phyloP scores from a whole-genome alignment of 2,888 invertebrate genomes.

The Loripinus fragilis region DNA sequence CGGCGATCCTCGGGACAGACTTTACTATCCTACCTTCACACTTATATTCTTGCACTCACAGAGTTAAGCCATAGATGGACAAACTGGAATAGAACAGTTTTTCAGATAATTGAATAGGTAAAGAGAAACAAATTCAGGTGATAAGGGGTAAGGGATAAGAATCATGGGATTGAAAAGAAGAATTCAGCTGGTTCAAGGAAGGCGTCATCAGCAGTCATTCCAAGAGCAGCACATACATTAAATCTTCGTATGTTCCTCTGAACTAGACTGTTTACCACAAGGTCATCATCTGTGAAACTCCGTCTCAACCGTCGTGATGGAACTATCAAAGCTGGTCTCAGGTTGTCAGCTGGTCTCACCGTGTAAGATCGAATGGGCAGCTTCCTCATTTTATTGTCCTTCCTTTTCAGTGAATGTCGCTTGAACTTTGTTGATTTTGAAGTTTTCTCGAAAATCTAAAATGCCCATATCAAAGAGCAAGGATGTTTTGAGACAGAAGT shows the following conservation, averaged over 20 bases:
- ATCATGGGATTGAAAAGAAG: too few species aligned
- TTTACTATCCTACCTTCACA: too few species aligned
- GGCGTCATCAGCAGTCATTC: too few species aligned
- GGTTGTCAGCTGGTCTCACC: background rate
- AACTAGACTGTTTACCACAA: background rate
- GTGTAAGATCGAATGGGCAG: background rate
- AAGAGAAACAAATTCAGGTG: too few species aligned
- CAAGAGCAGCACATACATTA: background rate
- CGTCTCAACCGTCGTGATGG: background rate
- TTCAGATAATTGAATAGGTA: too few species aligned
- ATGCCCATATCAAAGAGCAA: background rate
- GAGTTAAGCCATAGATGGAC: too few species aligned
- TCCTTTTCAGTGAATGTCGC: background rate
- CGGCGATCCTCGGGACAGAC: too few species aligned
- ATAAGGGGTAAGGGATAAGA: too few species aligned
- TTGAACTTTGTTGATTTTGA: background rate
- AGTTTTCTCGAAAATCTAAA: background rate
- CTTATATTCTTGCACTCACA: too few species aligned
- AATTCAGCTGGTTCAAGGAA: too few species aligned
- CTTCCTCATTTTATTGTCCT: background rate
- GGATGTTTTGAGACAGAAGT: too few species aligned
- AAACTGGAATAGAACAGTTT: too few species aligned
- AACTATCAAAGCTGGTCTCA: background rate
- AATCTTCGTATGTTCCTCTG: background rate
- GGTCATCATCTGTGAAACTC: conserved; percentile 6